These are phyloP conservation scores for Pteronotus mesoamericanus DNA, from an alignment of 2,797 vertebrate species.

Conservation along the genomic window DNA sequence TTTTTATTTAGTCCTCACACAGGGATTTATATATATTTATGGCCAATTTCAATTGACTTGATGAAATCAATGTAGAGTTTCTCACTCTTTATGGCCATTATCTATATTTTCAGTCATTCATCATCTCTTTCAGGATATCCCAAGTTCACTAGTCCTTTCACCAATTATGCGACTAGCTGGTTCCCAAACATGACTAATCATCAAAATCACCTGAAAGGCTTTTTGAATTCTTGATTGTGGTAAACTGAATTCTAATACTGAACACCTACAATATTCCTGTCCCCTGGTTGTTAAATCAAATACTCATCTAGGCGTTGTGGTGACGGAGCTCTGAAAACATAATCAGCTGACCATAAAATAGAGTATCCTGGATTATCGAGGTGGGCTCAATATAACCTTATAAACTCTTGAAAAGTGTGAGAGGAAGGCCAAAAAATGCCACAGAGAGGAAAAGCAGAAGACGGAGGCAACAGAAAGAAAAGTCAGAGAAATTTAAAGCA, in stretches of 20 bases:
- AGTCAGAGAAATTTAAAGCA: background rate
- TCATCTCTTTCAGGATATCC: background rate
- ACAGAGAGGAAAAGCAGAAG: background rate
- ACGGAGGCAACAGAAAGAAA: background rate
- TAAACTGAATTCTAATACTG: background rate
- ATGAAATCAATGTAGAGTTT: background rate
- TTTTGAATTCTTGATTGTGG: background rate
- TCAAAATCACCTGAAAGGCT: background rate
- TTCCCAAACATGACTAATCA: background rate
- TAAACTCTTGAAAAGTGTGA: background rate
- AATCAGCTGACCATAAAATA: background rate
- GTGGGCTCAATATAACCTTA: background rate
- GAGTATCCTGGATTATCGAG: background rate
- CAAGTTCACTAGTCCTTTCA: background rate
- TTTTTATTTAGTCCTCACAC: background rate
- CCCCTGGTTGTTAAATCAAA: background rate
- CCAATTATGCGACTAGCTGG: background rate
- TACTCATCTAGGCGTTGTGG: background rate
- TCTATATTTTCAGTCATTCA: background rate
- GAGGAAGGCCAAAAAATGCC: background rate
- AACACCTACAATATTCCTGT: background rate
- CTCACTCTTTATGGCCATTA: background rate
- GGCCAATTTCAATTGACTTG: background rate
- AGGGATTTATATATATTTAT: background rate
- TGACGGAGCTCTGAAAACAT: background rate